A percentile compares a stretch with the other conserved stretches of the same genome.
Conservation (phyloP, 2,797 vertebrate species). For the Falco naumanni region DNA sequence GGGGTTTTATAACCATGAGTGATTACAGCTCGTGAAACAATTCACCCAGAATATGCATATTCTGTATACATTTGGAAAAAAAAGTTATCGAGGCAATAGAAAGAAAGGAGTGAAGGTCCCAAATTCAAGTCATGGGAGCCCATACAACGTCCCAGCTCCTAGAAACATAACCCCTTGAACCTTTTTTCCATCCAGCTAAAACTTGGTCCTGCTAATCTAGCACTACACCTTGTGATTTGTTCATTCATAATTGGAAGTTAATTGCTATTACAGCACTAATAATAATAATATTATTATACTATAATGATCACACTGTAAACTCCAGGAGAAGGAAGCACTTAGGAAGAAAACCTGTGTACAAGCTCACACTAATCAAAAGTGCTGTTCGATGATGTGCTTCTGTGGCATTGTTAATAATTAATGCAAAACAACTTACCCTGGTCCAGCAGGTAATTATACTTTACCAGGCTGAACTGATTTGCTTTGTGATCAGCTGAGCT, state of each 20-base stretch:
- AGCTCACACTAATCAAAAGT: not conserved
- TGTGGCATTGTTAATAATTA: not conserved
- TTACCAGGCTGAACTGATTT: constrained; percentile 34
- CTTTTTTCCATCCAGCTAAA: not conserved
- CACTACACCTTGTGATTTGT: not conserved
- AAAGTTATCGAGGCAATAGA: not conserved
- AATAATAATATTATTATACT: not conserved
- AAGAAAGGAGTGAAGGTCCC: not conserved
- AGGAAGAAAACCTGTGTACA: not conserved
- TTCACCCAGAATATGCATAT: not conserved
- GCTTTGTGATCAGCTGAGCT: constrained; percentile 30
- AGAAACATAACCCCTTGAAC: not conserved
- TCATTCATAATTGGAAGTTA: not conserved
- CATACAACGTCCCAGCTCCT: not conserved
- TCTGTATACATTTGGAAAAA: not conserved
- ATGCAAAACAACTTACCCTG: not conserved
- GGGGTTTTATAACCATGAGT: not conserved
- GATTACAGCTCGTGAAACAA: not conserved
- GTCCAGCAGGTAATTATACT: constrained; percentile 26
- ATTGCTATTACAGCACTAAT: not conserved
- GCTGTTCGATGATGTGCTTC: not conserved
- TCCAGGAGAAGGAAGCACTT: not conserved
- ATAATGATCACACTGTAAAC: not conserved
- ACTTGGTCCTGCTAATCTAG: not conserved
- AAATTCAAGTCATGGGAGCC: not conserved